Evolutionary conservation across 2,888 invertebrate species (phyloP).

Genomic region (Tiliacea aurago): DNA sequence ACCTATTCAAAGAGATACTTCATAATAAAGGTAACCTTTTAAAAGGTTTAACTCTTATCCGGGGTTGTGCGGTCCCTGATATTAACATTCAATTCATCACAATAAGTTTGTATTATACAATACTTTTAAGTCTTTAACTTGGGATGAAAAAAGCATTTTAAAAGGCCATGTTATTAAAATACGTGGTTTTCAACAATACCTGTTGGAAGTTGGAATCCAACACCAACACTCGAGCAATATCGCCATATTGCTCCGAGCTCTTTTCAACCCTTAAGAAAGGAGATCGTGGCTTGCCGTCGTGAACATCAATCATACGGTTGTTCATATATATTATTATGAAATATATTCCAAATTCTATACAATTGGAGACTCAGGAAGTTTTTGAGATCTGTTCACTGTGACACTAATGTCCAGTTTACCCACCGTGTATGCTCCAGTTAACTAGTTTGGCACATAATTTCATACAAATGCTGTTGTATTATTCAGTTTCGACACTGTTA

Average conservation of each 20-base stretch:
- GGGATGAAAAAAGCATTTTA: background rate
- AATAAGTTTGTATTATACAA: background rate
- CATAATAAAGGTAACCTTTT: too few species aligned
- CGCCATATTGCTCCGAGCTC: constrained; percentile 40
- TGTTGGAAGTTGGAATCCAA: background rate
- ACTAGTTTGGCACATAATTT: background rate
- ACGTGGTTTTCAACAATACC: constrained; percentile 18
- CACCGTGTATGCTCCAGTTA: background rate
- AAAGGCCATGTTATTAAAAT: constrained; percentile 27
- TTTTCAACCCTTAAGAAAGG: constrained; percentile 39
- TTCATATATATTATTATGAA: constrained; percentile 10
- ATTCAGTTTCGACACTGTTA: background rate
- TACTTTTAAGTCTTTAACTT: background rate
- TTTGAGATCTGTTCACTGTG: background rate
- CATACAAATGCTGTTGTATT: background rate
- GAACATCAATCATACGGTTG: constrained; percentile 21
- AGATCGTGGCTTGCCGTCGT: constrained; percentile 21
- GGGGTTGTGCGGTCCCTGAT: too few species aligned
- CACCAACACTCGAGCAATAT: constrained; percentile 26
- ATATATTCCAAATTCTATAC: background rate
- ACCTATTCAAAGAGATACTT: too few species aligned
- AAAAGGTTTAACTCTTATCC: too few species aligned
- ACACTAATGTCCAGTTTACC: background rate
- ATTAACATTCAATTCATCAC: too few species aligned
- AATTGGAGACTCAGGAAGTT: background rate